phyloP scores from a whole-genome alignment of 37 sponge, comb jelly and placozoan species.

The Oopsacas minuta region DNA sequence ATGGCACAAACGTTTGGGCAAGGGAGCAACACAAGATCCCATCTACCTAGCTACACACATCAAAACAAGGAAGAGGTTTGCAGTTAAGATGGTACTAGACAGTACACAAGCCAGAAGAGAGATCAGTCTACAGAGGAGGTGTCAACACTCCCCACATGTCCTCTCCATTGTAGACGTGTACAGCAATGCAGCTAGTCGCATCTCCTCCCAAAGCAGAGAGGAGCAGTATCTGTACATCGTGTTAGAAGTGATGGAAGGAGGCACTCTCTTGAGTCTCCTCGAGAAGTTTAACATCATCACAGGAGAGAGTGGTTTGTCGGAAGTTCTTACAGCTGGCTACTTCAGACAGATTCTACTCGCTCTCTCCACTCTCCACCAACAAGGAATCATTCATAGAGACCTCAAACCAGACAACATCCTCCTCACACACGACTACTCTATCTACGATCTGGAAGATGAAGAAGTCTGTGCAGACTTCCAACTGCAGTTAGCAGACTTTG shows the following conservation, averaged over 20 bases:
- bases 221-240: conserved; percentile 15
- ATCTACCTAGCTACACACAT: conserved; percentile 16
- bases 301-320: background rate
- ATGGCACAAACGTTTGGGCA: background rate
- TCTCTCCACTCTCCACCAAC: conserved; percentile 15
- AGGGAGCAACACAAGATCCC: background rate
- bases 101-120: background rate
- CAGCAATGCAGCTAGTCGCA: background rate
- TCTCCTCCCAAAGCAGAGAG: background rate
- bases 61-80: background rate
- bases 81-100: background rate
- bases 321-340: background rate
- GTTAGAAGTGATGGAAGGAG: background rate
- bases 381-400: conserved; percentile 7
- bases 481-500: conserved; percentile 4
- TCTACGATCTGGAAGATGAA: conserved; percentile 13
- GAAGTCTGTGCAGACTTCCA: conserved; percentile 5
- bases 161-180: conserved; percentile 10
- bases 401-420: conserved; percentile 5
- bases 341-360: conserved; percentile 17
- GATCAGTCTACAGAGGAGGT: conserved; percentile 2
- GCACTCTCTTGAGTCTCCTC: background rate
- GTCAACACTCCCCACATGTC: background rate
- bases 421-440: background rate
- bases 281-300: background rate